Percentiles rank a stretch among this genome's conserved stretches.
phyloP scores from a whole-genome alignment of 2,797 vertebrate species.

The Petrocephalus schoutedeni region DNA sequence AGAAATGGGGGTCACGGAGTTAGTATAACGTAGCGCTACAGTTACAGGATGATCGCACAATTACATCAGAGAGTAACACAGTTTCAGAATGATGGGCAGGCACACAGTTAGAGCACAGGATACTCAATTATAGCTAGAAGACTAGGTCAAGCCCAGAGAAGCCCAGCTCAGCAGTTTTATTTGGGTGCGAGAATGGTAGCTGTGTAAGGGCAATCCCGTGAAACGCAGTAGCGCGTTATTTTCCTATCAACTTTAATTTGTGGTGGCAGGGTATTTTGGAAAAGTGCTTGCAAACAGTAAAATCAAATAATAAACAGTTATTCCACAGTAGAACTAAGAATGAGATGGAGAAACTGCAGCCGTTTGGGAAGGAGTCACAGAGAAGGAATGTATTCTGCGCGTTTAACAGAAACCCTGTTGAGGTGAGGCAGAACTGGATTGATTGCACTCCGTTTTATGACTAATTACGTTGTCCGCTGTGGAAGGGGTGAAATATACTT shows the following conservation, averaged over 20 bases:
- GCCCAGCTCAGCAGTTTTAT: not conserved
- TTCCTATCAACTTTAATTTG: not conserved
- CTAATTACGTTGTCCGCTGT: slow-evolving; percentile 1
- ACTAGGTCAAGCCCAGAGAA: not conserved
- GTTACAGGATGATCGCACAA: not conserved
- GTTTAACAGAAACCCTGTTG: not conserved
- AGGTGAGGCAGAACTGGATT: not conserved
- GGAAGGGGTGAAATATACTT: not conserved
- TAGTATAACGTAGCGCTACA: not conserved
- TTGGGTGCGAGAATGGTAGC: not conserved
- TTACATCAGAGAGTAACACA: not conserved
- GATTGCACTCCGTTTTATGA: not conserved
- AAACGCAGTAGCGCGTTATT: not conserved
- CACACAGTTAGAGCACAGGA: not conserved
- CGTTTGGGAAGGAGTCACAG: not conserved
- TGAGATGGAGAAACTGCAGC: not conserved
- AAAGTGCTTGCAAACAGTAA: not conserved
- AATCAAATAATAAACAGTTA: not conserved
- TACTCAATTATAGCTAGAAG: not conserved
- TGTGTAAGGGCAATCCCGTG: not conserved
- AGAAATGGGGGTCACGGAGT: not conserved
- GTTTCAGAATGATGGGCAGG: not conserved
- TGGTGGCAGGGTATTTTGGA: not conserved
- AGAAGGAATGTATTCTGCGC: not conserved
- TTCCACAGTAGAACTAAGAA: not conserved